Evolutionary conservation across 2,113 vertebrate genomes (phyloP).

Genomic region (Tor tambroides): DNA sequence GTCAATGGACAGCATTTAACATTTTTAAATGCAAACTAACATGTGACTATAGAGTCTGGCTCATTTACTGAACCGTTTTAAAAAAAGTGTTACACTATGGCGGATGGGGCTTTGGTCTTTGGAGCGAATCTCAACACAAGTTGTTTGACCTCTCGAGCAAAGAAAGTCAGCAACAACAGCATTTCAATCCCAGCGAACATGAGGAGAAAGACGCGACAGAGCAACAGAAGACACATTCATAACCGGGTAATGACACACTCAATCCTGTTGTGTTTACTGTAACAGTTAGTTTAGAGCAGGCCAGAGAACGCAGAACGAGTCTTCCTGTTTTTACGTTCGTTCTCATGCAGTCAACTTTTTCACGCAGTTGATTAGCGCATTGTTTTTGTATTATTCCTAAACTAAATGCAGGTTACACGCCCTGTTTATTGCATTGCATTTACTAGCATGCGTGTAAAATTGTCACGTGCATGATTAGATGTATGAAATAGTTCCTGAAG

Average conservation of each 20-base stretch:
- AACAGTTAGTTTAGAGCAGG: not conserved
- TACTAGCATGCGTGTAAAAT: not conserved
- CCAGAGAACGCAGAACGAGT: not conserved
- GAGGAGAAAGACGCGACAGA: constrained; percentile 57
- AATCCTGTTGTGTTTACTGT: not conserved
- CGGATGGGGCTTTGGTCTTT: constrained; percentile 47
- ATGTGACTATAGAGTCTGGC: not conserved
- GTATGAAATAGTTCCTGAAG: not conserved
- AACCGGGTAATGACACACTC: constrained; percentile 48
- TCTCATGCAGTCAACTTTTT: too few species aligned
- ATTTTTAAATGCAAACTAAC: not conserved
- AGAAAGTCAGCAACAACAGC: constrained; percentile 49
- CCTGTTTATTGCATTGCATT: not conserved
- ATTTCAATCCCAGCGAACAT: not conserved
- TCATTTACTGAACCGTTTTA: constrained; percentile 2
- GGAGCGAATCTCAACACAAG: constrained; percentile 32
- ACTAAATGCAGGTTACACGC: not conserved
- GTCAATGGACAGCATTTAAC: not conserved
- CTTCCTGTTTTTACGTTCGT: not conserved
- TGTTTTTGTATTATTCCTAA: not conserved
- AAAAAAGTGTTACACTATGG: constrained; percentile 44
- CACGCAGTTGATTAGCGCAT: not conserved
- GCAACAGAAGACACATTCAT: constrained; percentile 51
- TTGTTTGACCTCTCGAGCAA: constrained; percentile 45
- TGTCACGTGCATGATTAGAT: not conserved